Base-by-base conservation (phyloP, 2,113 vertebrate species). In the Cyrtonyx montezumae region DNA sequence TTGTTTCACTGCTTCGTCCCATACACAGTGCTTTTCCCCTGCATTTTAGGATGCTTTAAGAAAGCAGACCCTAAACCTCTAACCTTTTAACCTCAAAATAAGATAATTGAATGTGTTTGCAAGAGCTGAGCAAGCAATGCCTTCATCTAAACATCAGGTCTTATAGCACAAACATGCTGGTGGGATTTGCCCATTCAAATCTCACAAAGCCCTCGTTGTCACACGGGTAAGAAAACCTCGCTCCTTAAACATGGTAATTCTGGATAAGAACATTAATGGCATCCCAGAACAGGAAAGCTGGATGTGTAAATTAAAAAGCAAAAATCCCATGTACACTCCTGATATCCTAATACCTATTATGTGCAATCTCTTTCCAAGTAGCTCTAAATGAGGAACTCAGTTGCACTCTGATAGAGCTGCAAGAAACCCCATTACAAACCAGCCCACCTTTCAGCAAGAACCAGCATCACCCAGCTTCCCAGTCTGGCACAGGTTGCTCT, bases 251-350 rank as follows among this genome's bases (percentile, higher is more conserved):
- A 58, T 51, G 87, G 82, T 95, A 91, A 95, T 95, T 94, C 93
- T 81, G 66, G 15, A 53, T 96, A 95, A 95, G 91, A 94, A 95
- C 84, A 91, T 94, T 94, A 93, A 89, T 81, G 87, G 95, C 82
- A 86, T 94, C 87, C 94, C 58, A 81, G 65, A 84, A 94, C 40
- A 62, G 62, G 88, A 88, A 95, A 96, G 94, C 69, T 63, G 84
- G 87, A 90, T 91, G 94, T 91, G 91, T 93, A 95, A 93, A 94
- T 95, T 94, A 94, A 88, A 94, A 91, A 91, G 79, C 70, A 94
- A 94, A 92, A 95, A 92, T 79, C 91, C 94, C 53, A 79, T 62
- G 90, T 73, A 94, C 62, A 73, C 53, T 84, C 84, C 48, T 85
- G 92, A 95, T 85, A 93, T 92, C 87, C 79, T 94, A 92, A 96